Percentiles rank a stretch among this genome's conserved stretches.
Evolutionary conservation across 2,113 vertebrate species (phyloP).

Genomic region (Clinocottus analis): DNA sequence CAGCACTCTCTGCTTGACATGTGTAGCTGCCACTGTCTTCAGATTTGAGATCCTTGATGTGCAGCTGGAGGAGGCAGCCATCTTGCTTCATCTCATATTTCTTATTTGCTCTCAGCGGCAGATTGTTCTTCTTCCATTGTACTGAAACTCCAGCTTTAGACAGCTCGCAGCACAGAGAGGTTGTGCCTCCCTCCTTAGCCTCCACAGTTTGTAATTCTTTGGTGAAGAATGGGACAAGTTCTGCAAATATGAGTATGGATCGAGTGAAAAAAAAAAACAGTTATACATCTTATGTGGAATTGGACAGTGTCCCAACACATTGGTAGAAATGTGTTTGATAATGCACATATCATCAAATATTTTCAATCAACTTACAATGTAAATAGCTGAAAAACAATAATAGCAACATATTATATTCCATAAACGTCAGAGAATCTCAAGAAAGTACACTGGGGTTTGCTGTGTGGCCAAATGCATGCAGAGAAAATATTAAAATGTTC

Average conservation of each 20-base stretch:
- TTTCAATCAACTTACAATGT: background rate
- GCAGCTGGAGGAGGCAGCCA: constrained; percentile 54
- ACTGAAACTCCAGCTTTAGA: constrained; percentile 57
- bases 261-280: background rate
- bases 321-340: background rate
- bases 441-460: background rate
- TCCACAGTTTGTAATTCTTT: background rate
- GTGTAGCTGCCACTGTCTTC: constrained; percentile 67
- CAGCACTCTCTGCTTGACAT: constrained; percentile 55
- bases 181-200: background rate
- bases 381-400: background rate
- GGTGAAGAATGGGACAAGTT: constrained; percentile 13
- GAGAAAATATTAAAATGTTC: background rate
- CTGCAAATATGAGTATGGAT: background rate
- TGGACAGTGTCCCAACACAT: background rate
- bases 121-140: constrained; percentile 64
- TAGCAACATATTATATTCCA: background rate
- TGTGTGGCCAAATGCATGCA: background rate
- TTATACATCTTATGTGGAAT: background rate
- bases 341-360: background rate
- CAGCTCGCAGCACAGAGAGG: constrained; percentile 57
- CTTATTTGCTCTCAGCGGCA: constrained; percentile 48
- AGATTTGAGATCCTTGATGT: constrained; percentile 56
- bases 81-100: constrained; percentile 67
- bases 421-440: background rate